phyloP scores from a whole-genome alignment of 2,888 invertebrate genomes.

The Hydrotaea cyrtoneurina region DNA sequence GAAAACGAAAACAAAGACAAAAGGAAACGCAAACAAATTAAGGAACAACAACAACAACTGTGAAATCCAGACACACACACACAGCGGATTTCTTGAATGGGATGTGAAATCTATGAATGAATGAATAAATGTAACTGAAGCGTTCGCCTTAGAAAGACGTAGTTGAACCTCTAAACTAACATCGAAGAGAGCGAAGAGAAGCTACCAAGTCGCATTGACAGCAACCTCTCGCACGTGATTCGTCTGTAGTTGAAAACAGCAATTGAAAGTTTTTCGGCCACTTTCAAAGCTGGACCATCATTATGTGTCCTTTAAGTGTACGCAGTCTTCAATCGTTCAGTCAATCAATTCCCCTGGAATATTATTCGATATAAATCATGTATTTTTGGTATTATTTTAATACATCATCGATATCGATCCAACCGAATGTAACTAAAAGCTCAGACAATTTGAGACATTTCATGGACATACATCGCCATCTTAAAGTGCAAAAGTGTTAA shows the following conservation, averaged over 20 bases:
- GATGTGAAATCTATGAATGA: constrained; percentile 24
- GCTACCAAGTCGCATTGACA: not conserved
- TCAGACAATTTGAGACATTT: no score
- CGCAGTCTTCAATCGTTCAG: no score
- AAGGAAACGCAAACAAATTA: not conserved
- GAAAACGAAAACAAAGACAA: no score
- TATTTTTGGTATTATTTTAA: no score
- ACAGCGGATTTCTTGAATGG: constrained; percentile 11
- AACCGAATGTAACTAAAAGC: no score
- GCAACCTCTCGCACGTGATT: not conserved
- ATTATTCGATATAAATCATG: no score
- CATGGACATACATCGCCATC: no score
- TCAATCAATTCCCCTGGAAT: no score
- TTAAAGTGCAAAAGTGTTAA: no score
- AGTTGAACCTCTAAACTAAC: not conserved
- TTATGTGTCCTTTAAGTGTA: no score
- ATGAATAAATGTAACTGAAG: not conserved
- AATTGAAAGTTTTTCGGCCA: not conserved
- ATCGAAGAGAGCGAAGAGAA: not conserved
- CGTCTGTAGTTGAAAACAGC: not conserved
- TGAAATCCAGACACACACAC: constrained; percentile 12
- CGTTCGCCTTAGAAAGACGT: not conserved
- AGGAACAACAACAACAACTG: constrained; percentile 15
- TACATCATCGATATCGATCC: no score
- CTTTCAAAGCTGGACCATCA: no score